Conservation (phyloP, 2,797 vertebrate species). For the Sebastes steindachneri region DNA sequence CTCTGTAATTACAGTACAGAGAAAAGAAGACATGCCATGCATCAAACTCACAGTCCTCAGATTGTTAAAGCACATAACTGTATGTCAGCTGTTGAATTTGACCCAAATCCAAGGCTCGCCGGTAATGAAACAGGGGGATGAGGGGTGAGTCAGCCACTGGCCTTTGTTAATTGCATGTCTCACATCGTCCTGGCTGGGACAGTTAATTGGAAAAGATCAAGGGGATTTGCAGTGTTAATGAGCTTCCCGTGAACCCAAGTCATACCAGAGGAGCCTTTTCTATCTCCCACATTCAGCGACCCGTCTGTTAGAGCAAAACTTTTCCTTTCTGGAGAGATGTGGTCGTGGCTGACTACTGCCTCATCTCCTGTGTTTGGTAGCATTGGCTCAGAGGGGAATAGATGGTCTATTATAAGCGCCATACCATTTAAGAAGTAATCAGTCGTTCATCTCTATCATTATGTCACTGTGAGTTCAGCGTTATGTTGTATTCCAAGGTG, state of each 20-base stretch:
- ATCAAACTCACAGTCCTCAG: slow-evolving; percentile 59
- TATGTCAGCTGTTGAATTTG: slow-evolving; percentile 77
- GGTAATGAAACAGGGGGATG: slow-evolving; percentile 70
- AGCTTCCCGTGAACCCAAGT: slow-evolving; percentile 76
- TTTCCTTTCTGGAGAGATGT: slow-evolving; percentile 48
- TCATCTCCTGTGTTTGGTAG: slow-evolving; percentile 55
- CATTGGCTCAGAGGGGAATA: slow-evolving; percentile 35
- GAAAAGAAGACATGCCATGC: slow-evolving; percentile 49
- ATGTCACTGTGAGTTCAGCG: slow-evolving; percentile 13
- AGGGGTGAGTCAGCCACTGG: slow-evolving; percentile 73
- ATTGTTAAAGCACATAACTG: slow-evolving; percentile 63
- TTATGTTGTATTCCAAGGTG: background rate
- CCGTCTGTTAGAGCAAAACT: slow-evolving; percentile 49
- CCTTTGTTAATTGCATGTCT: slow-evolving; percentile 80
- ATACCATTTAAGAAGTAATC: slow-evolving; percentile 37
- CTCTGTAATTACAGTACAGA: slow-evolving; percentile 59
- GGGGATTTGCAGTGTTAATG: slow-evolving; percentile 79
- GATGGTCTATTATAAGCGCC: slow-evolving; percentile 49
- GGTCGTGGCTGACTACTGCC: slow-evolving; percentile 33
- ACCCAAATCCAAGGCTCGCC: slow-evolving; percentile 63
- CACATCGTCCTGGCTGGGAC: slow-evolving; percentile 72
- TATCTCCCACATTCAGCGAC: slow-evolving; percentile 34
- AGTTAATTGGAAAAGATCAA: slow-evolving; percentile 83
- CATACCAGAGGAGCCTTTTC: slow-evolving; percentile 68
- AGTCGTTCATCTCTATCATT: slow-evolving; percentile 3